Evolutionary conservation across 2,797 vertebrate species (phyloP).

Genomic region (Argyrosomus regius): DNA sequence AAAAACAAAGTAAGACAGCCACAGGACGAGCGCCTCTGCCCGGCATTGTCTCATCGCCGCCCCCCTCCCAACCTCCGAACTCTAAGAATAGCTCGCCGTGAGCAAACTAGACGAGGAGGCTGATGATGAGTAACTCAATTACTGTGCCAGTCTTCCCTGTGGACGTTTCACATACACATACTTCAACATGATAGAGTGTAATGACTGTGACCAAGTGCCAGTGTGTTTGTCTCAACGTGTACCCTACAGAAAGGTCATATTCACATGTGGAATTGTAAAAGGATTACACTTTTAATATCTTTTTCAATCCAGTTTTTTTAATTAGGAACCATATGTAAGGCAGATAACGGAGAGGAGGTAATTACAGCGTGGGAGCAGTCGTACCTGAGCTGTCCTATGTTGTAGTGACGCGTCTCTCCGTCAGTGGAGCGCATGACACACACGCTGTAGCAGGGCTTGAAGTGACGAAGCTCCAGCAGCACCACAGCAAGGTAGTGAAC

Average conservation of each 20-base stretch:
- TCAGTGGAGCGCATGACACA: constrained; percentile 94
- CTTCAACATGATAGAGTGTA: constrained; percentile 45
- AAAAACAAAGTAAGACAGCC: constrained; percentile 38
- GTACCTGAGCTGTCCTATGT: constrained; percentile 93
- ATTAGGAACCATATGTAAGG: not conserved
- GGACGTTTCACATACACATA: constrained; percentile 66
- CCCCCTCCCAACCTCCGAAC: not conserved
- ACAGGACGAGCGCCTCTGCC: constrained; percentile 24
- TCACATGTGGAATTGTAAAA: not conserved
- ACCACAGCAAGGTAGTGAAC: constrained; percentile 97
- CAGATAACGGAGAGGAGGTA: not conserved
- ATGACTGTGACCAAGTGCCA: constrained; percentile 38
- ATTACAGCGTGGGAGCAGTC: not conserved
- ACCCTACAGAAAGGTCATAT: constrained; percentile 22
- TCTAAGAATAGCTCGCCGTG: constrained; percentile 49
- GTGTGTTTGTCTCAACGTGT: constrained; percentile 17
- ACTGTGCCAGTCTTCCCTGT: constrained; percentile 60
- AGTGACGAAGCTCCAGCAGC: constrained; percentile 93
- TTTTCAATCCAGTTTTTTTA: not conserved
- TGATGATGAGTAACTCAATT: constrained; percentile 70
- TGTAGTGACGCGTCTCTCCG: constrained; percentile 93
- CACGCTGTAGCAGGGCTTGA: constrained; percentile 92
- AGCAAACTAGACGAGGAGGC: constrained; percentile 48
- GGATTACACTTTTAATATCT: not conserved
- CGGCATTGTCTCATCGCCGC: constrained; percentile 36